Percentiles rank a stretch among this genome's conserved stretches.
These are phyloP conservation scores for Chaetodon trifascialis DNA, from an alignment of 2,113 vertebrate species.

Conservation along the genomic window DNA sequence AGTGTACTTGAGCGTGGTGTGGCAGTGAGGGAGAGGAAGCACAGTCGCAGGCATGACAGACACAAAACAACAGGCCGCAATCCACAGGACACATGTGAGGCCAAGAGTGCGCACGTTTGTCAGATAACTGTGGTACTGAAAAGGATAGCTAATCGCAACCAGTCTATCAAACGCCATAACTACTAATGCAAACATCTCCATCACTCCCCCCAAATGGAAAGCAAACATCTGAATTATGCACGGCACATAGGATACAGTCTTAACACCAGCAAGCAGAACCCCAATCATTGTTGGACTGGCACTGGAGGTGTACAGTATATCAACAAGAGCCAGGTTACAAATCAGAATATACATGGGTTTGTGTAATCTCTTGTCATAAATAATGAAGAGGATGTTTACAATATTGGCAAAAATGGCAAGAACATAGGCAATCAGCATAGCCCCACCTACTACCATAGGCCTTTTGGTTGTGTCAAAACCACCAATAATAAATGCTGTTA, in stretches of 20 bases:
- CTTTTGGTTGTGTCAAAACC: constrained; percentile 56
- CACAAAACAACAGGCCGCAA: constrained; percentile 32
- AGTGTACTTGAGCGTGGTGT: constrained; percentile 29
- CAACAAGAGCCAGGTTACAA: constrained; percentile 66
- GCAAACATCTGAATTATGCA: constrained; percentile 60
- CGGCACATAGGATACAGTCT: constrained; percentile 43
- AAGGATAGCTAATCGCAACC: constrained; percentile 55
- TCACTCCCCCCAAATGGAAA: constrained; percentile 26
- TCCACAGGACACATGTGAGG: constrained; percentile 34
- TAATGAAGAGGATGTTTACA: constrained; percentile 45
- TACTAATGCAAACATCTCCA: constrained; percentile 65
- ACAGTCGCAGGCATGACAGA: constrained; percentile 14
- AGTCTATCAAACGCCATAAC: constrained; percentile 64
- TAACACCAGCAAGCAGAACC: constrained; percentile 41
- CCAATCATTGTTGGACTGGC: constrained; percentile 53
- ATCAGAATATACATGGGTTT: constrained; percentile 70
- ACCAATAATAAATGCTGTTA: constrained; percentile 51
- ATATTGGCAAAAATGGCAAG: constrained; percentile 41
- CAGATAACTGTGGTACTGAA: constrained; percentile 54
- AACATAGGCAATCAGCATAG: constrained; percentile 42
- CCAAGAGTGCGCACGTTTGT: constrained; percentile 41
- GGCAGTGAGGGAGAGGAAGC: constrained; percentile 48
- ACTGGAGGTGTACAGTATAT: constrained; percentile 55
- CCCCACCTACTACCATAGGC: constrained; percentile 34
- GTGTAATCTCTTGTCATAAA: constrained; percentile 55